Evolutionary conservation across 2,797 vertebrate species (phyloP).

Genomic region (Gorsachius magnificus): DNA sequence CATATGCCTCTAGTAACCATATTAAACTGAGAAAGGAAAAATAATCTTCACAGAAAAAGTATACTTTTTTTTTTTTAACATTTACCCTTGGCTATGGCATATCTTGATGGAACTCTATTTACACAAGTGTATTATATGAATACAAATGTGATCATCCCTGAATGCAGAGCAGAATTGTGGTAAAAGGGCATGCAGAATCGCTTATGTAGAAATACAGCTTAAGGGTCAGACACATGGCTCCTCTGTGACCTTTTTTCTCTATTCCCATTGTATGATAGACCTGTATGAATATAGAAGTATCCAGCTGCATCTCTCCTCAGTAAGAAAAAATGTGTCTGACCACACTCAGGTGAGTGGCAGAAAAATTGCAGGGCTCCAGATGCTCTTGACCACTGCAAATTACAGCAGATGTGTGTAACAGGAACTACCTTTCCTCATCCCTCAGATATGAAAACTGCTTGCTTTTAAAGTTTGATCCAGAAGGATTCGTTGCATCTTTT

Average conservation of each 20-base stretch:
- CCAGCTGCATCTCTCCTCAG: background rate
- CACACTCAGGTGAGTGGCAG: background rate
- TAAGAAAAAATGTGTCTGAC: background rate
- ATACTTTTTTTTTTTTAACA: background rate
- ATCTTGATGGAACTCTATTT: conserved; percentile 1
- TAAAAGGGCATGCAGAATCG: background rate
- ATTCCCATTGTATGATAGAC: background rate
- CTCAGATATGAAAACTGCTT: background rate
- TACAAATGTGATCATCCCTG: background rate
- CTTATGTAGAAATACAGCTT: background rate
- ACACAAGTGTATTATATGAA: background rate
- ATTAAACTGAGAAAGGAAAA: conserved; percentile 23
- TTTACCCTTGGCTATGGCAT: background rate
- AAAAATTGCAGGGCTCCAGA: background rate
- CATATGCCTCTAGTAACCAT: background rate
- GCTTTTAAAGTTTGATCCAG: background rate
- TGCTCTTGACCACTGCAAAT: background rate
- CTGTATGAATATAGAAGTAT: background rate
- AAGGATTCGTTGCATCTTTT: background rate
- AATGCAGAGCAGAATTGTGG: background rate
- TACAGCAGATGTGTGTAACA: background rate
- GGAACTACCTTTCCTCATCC: background rate
- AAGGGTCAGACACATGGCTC: background rate
- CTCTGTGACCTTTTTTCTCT: background rate
- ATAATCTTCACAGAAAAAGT: background rate